Evolutionary conservation across 2,797 vertebrate genomes (phyloP).

Genomic region (Octomys mimax): DNA sequence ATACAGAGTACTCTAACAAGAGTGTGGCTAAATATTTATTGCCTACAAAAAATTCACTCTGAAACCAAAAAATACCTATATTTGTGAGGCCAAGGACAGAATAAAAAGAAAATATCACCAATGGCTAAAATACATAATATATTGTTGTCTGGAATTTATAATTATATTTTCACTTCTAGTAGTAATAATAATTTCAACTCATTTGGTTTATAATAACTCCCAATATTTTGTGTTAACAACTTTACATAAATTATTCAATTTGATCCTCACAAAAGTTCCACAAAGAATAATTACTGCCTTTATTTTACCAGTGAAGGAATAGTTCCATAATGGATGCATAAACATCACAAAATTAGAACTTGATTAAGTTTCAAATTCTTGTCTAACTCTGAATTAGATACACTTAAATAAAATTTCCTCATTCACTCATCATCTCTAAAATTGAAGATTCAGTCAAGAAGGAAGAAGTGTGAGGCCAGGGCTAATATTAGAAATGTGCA

Average conservation of each 20-base stretch:
- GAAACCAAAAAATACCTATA: slow-evolving; percentile 19
- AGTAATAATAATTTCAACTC: slow-evolving; percentile 41
- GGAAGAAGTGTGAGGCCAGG: neutral
- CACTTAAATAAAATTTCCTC: neutral
- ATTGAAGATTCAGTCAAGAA: neutral
- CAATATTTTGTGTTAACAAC: slow-evolving; percentile 34
- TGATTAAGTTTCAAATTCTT: slow-evolving; percentile 15
- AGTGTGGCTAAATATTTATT: neutral
- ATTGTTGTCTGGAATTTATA: slow-evolving; percentile 1
- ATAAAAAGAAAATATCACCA: slow-evolving; percentile 41
- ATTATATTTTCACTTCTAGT: neutral
- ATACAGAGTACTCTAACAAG: neutral
- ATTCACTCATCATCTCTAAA: neutral
- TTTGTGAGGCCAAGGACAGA: slow-evolving; percentile 2
- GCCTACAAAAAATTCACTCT: slow-evolving; percentile 22
- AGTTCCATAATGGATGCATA: neutral
- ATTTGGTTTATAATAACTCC: slow-evolving; percentile 39
- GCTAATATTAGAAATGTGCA: slow-evolving; percentile 16
- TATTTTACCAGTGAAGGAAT: slow-evolving; percentile 58
- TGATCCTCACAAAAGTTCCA: slow-evolving; percentile 7
- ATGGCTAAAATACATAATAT: slow-evolving; percentile 17
- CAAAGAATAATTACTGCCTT: neutral
- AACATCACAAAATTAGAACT: slow-evolving; percentile 2
- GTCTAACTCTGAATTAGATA: neutral
- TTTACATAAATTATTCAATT: slow-evolving; percentile 46